A percentile compares a stretch with the other conserved stretches of the same genome.
Evolutionary conservation across 1,140 invertebrate genomes (phyloP).

Genomic region (Apocrypta bakeri): DNA sequence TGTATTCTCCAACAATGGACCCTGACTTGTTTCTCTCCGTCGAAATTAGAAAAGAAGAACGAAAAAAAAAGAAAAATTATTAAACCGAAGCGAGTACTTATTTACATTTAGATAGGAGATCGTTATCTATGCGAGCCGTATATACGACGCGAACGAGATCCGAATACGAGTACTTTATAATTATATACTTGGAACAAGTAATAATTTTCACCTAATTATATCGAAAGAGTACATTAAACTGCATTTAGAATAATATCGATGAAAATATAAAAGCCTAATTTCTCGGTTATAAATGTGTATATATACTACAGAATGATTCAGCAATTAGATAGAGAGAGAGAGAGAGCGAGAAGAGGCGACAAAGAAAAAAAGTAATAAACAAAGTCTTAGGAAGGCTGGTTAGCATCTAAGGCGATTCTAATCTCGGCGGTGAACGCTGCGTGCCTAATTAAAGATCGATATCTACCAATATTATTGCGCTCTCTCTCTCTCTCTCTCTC

Average conservation of each 20-base stretch:
- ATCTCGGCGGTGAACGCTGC: conserved; percentile 72
- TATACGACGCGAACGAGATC: too few relatives aligned
- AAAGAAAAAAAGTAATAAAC: conserved; percentile 36
- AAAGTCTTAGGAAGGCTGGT: conserved; percentile 2
- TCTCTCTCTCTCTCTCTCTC: conserved; percentile 53
- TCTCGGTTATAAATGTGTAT: too few relatives aligned
- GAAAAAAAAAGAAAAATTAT: conserved; percentile 44
- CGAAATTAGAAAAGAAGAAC: neutral
- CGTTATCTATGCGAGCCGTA: neutral
- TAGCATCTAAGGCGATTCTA: conserved; percentile 58
- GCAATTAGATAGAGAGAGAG: neutral
- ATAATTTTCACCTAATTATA: neutral
- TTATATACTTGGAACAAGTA: neutral
- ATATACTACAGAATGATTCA: too few relatives aligned
- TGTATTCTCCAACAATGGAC: neutral
- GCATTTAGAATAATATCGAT: neutral
- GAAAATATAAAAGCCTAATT: too few relatives aligned
- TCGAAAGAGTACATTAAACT: too few relatives aligned
- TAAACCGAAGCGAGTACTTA: neutral
- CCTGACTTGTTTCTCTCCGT: neutral
- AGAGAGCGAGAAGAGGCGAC: conserved; percentile 7
- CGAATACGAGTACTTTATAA: neutral
- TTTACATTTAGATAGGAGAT: neutral
- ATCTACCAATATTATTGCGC: conserved; percentile 74
- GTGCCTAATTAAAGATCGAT: conserved; percentile 76